Conservation (phyloP, 2,113 vertebrate genomes). For the Callipepla squamata region DNA sequence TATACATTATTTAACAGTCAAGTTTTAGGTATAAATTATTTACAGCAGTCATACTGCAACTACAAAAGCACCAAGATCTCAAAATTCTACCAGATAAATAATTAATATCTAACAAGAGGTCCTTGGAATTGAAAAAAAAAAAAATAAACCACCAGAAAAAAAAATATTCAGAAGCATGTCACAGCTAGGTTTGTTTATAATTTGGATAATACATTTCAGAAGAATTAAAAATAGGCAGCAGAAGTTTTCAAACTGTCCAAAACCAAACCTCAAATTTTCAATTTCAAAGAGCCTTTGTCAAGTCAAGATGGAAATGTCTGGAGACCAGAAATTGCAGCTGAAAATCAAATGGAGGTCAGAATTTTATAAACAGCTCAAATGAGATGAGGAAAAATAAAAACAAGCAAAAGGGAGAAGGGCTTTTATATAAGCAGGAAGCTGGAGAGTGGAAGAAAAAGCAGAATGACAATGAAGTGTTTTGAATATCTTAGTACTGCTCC, state of each 20-base stretch:
- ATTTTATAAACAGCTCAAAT: not conserved
- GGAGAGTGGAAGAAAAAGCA: not conserved
- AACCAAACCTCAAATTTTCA: constrained; percentile 13
- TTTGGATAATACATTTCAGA: not conserved
- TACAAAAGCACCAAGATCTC: constrained; percentile 1
- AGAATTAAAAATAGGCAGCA: constrained; percentile 12
- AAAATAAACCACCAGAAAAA: not conserved
- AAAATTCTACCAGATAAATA: constrained; percentile 56
- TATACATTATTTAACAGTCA: constrained; percentile 47
- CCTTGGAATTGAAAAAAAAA: constrained; percentile 1
- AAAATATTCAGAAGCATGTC: not conserved
- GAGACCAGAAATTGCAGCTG: constrained; percentile 17
- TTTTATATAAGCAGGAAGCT: not conserved
- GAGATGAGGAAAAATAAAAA: not conserved
- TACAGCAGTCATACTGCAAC: constrained; percentile 14
- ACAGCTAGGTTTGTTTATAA: not conserved
- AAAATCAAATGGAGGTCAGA: not conserved
- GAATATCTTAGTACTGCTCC: not conserved
- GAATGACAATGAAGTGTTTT: not conserved
- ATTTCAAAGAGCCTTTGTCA: constrained; percentile 18
- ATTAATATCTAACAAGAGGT: constrained; percentile 37
- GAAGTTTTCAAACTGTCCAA: not conserved
- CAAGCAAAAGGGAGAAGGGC: not conserved
- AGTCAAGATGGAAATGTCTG: constrained; percentile 1
- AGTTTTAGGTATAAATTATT: constrained; percentile 47